phyloP scores from a whole-genome alignment of 2,888 invertebrate genomes.

The Drosophila melanocephala region DNA sequence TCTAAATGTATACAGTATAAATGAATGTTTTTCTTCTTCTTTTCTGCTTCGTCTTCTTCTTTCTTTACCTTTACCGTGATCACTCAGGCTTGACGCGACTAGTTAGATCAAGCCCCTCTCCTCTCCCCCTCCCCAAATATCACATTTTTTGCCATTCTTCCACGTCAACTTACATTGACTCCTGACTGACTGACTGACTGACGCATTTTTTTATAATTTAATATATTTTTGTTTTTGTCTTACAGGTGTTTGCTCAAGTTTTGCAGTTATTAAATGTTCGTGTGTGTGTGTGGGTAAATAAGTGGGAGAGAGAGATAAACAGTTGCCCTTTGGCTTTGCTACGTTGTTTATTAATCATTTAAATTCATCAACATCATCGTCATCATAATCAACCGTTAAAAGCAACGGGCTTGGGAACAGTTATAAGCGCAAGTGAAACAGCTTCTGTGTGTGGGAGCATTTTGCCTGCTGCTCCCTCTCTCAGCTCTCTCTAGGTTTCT shows the following conservation, averaged over 20 bases:
- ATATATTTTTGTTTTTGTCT: slow-evolving; percentile 23
- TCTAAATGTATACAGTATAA: slow-evolving; percentile 54
- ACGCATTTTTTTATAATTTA: slow-evolving; percentile 38
- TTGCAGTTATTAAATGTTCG: slow-evolving; percentile 9
- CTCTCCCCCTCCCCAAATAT: background rate
- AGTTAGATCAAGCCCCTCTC: slow-evolving; percentile 46
- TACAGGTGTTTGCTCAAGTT: slow-evolving; percentile 56
- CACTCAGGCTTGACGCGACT: slow-evolving; percentile 82
- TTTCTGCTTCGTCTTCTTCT: slow-evolving; percentile 14
- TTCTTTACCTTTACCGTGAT: slow-evolving; percentile 62
- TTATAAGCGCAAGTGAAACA: slow-evolving; percentile 76
- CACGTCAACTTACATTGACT: slow-evolving; percentile 61
- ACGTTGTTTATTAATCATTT: slow-evolving; percentile 81
- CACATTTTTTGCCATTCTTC: slow-evolving; percentile 69
- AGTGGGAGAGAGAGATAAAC: slow-evolving; percentile 5
- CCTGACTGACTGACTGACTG: slow-evolving; percentile 61
- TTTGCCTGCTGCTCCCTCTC: background rate
- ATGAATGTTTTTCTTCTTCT: slow-evolving; percentile 26
- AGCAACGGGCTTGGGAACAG: slow-evolving; percentile 74
- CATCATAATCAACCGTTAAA: slow-evolving; percentile 82
- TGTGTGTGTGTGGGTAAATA: background rate
- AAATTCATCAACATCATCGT: slow-evolving; percentile 80
- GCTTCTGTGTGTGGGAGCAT: slow-evolving; percentile 52
- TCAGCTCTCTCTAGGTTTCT: slow-evolving; percentile 46
- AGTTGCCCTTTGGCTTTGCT: slow-evolving; percentile 51